Percentiles rank a stretch among this genome's conserved stretches.
Conservation (phyloP, 2,888 invertebrate genomes). For the Sphinx pinastri region DNA sequence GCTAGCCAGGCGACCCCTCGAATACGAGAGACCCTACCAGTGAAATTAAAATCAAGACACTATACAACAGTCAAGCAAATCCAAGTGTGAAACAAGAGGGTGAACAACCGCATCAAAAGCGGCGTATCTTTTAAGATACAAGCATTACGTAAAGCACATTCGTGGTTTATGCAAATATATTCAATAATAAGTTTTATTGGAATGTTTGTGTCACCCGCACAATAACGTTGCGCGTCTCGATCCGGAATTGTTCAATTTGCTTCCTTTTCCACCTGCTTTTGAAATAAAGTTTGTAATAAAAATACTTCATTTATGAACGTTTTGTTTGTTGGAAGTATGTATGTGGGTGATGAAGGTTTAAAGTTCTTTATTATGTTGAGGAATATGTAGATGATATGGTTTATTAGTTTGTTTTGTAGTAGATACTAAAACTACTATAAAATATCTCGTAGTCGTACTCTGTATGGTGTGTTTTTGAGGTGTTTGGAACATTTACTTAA, state of each 20-base stretch:
- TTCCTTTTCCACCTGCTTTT: conserved; percentile 30
- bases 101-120: background rate
- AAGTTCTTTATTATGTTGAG: background rate
- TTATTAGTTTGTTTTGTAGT: no score
- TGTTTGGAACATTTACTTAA: no score
- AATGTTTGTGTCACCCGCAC: conserved; percentile 43
- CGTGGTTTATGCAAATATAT: conserved; percentile 37
- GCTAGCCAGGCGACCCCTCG: no score
- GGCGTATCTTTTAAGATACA: conserved; percentile 7
- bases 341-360: background rate
- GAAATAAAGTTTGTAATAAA: conserved; percentile 38
- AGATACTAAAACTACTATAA: no score
- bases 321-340: background rate
- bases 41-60: no score
- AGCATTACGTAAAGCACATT: conserved; percentile 19
- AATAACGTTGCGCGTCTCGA: conserved; percentile 36
- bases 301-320: conserved; percentile 11
- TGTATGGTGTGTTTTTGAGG: no score
- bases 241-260: conserved; percentile 24
- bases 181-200: conserved; percentile 42
- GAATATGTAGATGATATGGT: no score
- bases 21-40: no score
- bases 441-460: no score
- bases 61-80: no score
- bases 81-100: no score